Evolutionary conservation across 2,113 vertebrate species (phyloP).

Genomic region (Microcebus murinus): DNA sequence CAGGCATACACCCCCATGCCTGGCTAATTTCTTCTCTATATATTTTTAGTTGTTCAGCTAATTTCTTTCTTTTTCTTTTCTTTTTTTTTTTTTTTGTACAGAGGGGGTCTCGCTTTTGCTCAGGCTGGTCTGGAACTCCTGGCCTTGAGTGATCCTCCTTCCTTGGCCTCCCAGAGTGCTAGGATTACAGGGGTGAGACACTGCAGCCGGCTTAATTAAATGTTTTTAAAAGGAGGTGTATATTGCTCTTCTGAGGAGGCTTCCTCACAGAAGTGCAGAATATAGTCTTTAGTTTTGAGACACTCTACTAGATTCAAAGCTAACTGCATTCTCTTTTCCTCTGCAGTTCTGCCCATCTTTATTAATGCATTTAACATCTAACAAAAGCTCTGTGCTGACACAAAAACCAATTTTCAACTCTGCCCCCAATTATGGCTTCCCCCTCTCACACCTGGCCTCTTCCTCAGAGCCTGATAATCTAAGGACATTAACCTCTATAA

Average conservation of each 20-base stretch:
- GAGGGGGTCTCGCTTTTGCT: no score
- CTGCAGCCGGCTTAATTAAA: no score
- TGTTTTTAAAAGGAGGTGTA: background rate
- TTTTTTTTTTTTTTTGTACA: no score
- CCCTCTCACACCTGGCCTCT: background rate
- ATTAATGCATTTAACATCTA: background rate
- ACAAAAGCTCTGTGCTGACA: background rate
- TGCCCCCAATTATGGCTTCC: background rate
- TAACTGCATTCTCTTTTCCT: background rate
- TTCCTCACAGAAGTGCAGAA: background rate
- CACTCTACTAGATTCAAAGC: background rate
- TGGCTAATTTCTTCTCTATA: no score
- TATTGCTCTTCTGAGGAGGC: background rate
- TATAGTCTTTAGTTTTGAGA: background rate
- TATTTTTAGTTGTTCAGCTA: no score
- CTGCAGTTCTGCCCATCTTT: background rate
- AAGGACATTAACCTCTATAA: constrained; percentile 29
- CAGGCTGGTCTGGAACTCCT: no score
- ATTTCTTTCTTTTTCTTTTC: no score
- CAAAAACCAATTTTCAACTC: background rate
- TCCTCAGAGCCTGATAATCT: background rate
- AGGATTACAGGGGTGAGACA: no score
- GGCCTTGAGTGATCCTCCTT: no score
- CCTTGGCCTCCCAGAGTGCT: no score
- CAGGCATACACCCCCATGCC: no score